Conservation (phyloP, 2,797 vertebrate species). For the Vultur gryphus region DNA sequence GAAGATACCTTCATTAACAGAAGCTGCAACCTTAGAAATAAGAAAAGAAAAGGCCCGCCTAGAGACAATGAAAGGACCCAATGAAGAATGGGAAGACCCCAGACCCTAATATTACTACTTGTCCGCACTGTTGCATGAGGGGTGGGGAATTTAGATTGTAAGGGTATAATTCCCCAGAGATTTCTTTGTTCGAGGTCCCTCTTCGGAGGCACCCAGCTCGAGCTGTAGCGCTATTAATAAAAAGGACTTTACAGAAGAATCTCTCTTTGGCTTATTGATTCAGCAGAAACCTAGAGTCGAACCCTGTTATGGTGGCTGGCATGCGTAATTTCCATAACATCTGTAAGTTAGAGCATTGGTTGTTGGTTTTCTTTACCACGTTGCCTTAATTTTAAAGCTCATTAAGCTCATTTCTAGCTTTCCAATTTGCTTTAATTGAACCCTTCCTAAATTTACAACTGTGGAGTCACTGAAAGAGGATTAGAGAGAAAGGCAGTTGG, state of each 20-base stretch:
- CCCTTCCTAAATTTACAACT: not conserved
- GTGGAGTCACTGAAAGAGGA: not conserved
- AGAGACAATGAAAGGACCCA: not conserved
- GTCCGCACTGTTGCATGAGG: accelerated
- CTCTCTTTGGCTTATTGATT: not conserved
- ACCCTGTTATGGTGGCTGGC: not conserved
- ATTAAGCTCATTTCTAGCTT: not conserved
- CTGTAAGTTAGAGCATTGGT: not conserved
- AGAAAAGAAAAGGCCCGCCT: not conserved
- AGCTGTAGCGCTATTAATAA: not conserved
- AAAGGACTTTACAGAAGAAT: not conserved
- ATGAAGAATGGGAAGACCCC: not conserved
- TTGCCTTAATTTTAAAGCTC: not conserved
- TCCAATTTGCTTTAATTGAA: not conserved
- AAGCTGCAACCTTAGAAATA: not conserved
- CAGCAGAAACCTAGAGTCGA: not conserved
- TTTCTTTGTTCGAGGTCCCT: not conserved
- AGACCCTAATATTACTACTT: not conserved
- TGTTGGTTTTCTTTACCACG: not conserved
- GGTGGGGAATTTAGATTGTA: not conserved
- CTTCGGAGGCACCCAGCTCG: not conserved
- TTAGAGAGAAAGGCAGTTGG: not conserved
- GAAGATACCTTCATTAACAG: not conserved
- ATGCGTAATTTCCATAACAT: not conserved
- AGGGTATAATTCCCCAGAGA: not conserved